Evolutionary conservation across 2,797 vertebrate genomes (phyloP).

Genomic region (Buphagus erythrorhynchus): DNA sequence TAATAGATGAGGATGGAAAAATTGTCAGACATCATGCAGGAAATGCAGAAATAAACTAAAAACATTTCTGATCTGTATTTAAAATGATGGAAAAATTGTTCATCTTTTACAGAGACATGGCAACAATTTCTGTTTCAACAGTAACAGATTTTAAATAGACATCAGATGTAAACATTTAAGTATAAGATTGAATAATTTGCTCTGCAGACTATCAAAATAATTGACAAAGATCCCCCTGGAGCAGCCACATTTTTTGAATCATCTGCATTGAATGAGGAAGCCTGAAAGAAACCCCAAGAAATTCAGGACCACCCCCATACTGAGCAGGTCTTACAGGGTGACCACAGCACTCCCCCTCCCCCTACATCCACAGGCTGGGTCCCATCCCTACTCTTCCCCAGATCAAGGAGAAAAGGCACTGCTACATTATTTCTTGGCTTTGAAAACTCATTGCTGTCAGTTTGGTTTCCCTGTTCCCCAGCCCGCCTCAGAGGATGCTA

Average conservation of each 20-base stretch:
- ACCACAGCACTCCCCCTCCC: fast-evolving
- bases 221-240: background rate
- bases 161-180: background rate
- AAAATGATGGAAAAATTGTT: background rate
- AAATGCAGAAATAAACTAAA: background rate
- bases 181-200: background rate
- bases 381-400: background rate
- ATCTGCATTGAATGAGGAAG: background rate
- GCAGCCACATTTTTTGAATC: background rate
- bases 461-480: background rate
- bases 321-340: background rate
- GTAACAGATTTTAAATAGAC: background rate
- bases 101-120: background rate
- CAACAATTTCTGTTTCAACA: background rate
- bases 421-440: background rate
- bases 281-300: background rate
- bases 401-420: background rate
- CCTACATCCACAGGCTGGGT: background rate
- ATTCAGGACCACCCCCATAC: background rate
- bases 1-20: background rate
- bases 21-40: background rate
- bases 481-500: background rate
- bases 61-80: background rate
- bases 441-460: background rate
- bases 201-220: background rate